Evolutionary conservation across 2,113 vertebrate species (phyloP), one percentile per base, ranked within the genome.

Genomic region (Cacatua alba): DNA sequence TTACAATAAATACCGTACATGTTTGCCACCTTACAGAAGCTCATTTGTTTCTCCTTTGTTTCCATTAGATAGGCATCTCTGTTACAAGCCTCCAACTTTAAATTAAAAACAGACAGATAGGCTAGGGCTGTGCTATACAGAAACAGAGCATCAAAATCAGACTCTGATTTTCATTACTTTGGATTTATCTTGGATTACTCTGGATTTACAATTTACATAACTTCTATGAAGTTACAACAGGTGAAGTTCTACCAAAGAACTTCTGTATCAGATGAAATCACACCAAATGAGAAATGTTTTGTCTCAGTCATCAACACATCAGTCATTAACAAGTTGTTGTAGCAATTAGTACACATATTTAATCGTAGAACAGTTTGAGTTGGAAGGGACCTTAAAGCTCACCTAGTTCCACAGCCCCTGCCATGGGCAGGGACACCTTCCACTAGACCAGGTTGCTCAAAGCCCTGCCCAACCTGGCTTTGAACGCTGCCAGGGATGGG

Each of bases 1-100:
- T 2, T 8, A 20, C 33, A 25, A 39, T 3, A 68, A 64, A 51
- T 3, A 21, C 0, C 0, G 3, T 4, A 9, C 3, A 4, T 1
- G 6, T 35, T 29, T 33, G 17, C 24, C 41, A 48, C 44, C 24
- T 39, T 4, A 6, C 49, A 57, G 68, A 16, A 33, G 3, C 21
- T 48, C 31, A 35, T 29, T 76, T 13, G 15, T 12, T 11, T 60
- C 43, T 25, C 6, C 74, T 57, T 24, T 29, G 17, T 39, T 35
- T 53, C 64, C 53, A 28, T 35, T 24, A 46, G 4, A 31, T 2
- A 29, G 25, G 7, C 25, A 19, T 18, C 37, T 35, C 65, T 26
- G 28, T 4, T 13, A 49, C 20, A 11, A 1, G n/a, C 35, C 55
- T 62, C 53, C 64, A 41, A 31, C 21, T 68, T 26, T 44, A 49